Evolutionary conservation across 2,888 invertebrate genomes (phyloP).

Genomic region (Cerastoderma edule): DNA sequence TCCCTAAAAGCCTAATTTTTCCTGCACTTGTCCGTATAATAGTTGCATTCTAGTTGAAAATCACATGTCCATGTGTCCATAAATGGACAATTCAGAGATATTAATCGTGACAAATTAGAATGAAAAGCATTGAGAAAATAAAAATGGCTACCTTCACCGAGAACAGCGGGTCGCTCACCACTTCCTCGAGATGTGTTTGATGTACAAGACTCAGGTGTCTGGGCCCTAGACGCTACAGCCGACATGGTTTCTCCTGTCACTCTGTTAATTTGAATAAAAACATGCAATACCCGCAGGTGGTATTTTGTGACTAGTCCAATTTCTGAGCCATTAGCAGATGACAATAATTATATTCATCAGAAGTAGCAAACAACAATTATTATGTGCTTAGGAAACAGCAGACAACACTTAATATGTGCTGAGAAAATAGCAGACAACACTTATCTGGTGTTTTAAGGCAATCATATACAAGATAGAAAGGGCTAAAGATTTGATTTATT

Average conservation of each 20-base stretch:
- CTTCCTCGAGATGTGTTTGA: too few relatives aligned
- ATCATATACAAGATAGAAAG: too few relatives aligned
- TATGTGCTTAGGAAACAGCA: not conserved
- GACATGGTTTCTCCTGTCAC: not conserved
- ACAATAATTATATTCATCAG: not conserved
- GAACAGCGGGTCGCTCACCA: not conserved
- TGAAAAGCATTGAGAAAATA: not conserved
- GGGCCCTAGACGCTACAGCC: not conserved
- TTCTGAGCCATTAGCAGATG: not conserved
- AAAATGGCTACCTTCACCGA: slow-evolving; percentile 18
- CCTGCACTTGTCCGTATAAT: not conserved
- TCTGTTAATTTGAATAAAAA: too few relatives aligned
- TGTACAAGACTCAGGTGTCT: slow-evolving; percentile 1
- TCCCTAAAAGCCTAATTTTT: not conserved
- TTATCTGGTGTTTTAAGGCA: too few relatives aligned
- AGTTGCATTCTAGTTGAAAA: not conserved
- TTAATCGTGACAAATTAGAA: not conserved
- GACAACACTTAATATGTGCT: not conserved
- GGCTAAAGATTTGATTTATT: too few relatives aligned
- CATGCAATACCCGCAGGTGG: too few relatives aligned
- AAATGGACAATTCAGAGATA: not conserved
- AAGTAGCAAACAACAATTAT: not conserved
- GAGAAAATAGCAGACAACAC: too few relatives aligned
- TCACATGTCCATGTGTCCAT: not conserved
- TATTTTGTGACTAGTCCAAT: too few relatives aligned